These are phyloP conservation scores for Theristicus caerulescens DNA, from an alignment of 2,113 vertebrate species.

Conservation along the genomic window DNA sequence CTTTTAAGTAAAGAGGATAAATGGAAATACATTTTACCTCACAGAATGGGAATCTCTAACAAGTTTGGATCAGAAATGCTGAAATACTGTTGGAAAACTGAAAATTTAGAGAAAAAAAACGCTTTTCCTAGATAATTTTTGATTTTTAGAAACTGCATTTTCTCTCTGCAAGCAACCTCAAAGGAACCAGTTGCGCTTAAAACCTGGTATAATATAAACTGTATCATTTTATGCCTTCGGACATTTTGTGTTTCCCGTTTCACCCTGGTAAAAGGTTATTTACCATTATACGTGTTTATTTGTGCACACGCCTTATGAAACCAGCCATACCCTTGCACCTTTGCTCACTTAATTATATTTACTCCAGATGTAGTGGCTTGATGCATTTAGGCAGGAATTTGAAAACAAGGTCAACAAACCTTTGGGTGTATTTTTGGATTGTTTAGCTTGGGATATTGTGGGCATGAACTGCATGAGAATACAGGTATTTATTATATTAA, in stretches of 20 bases:
- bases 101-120: background rate
- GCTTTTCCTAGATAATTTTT: background rate
- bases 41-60: background rate
- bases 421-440: background rate
- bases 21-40: background rate
- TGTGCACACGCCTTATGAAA: background rate
- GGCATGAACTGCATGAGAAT: background rate
- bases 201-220: background rate
- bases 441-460: background rate
- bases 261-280: background rate
- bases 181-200: background rate
- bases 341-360: constrained; percentile 26
- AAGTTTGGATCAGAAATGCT: background rate
- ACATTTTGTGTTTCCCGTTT: background rate
- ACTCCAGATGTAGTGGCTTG: background rate
- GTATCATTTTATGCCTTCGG: background rate
- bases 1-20: background rate
- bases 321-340: constrained; percentile 8
- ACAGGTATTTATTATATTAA: constrained; percentile 23
- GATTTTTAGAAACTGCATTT: background rate
- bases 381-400: background rate
- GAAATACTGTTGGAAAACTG: background rate
- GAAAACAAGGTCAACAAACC: constrained; percentile 11
- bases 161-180: background rate
- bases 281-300: background rate